These are phyloP conservation scores for Camponotus fellah DNA, from an alignment of 2,888 invertebrate genomes.

Conservation along the genomic window DNA sequence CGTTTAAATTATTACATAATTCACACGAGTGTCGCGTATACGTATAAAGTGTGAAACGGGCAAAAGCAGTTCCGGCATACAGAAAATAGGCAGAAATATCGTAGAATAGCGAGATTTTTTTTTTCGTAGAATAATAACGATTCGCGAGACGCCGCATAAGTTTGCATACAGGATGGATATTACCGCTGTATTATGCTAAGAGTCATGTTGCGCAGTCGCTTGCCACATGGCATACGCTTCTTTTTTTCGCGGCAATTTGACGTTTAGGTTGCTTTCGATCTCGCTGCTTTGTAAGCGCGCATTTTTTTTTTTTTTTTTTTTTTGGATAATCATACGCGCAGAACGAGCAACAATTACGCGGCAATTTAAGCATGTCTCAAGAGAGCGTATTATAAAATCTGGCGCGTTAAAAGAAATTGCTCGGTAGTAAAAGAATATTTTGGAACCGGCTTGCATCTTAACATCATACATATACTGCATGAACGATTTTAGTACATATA, in stretches of 20 bases:
- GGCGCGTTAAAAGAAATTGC: conserved; percentile 44
- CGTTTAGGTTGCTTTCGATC: conserved; percentile 31
- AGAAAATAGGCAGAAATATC: conserved; percentile 3
- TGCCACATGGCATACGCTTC: background rate
- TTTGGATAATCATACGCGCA: conserved; percentile 38
- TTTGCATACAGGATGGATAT: background rate
- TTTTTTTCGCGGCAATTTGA: conserved; percentile 19
- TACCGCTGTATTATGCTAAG: conserved; percentile 15
- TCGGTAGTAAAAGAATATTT: conserved; percentile 35
- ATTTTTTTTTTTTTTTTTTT: conserved; percentile 12
- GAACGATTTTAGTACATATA: conserved; percentile 7
- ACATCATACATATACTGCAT: background rate
- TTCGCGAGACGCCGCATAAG: background rate
- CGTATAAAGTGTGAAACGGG: background rate
- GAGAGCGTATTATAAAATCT: conserved; percentile 43
- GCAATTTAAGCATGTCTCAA: conserved; percentile 41
- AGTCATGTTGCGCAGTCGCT: conserved; percentile 11
- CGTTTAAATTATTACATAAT: conserved; percentile 34
- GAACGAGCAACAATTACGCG: conserved; percentile 50
- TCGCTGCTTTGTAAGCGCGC: conserved; percentile 11
- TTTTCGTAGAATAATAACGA: background rate
- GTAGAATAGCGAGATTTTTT: background rate
- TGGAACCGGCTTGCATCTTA: background rate
- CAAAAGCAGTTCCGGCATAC: background rate
- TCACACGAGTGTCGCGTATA: background rate